A percentile compares a stretch with the other conserved stretches of the same genome.
phyloP scores from a whole-genome alignment of 2,888 invertebrate genomes.

The Lamproptera curius region DNA sequence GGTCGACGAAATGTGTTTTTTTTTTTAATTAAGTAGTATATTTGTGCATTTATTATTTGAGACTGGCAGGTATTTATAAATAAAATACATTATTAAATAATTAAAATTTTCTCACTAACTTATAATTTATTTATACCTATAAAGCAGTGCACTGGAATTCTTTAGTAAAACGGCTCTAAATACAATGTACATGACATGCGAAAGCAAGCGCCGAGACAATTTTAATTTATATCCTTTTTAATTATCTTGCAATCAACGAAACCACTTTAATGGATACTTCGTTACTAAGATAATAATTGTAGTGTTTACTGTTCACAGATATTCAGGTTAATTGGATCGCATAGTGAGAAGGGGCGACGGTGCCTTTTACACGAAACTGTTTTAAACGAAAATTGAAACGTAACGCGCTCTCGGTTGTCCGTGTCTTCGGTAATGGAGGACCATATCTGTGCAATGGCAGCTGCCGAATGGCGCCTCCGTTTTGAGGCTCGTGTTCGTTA shows the following conservation, averaged over 20 bases:
- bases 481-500: too few species aligned
- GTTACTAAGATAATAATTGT: not conserved
- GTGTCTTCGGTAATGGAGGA: not conserved
- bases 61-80: too few species aligned
- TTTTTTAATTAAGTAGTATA: too few species aligned
- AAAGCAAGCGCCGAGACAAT: too few species aligned
- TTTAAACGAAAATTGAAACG: not conserved
- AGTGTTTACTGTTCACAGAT: not conserved
- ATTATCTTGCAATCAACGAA: constrained; percentile 1
- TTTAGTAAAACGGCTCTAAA: not conserved
- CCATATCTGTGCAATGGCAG: too few species aligned
- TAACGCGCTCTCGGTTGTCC: not conserved
- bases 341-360: not conserved
- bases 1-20: too few species aligned
- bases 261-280: not conserved
- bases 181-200: not conserved
- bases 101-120: too few species aligned
- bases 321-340: not conserved
- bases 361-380: not conserved
- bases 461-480: too few species aligned
- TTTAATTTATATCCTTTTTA: not conserved
- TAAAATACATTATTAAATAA: too few species aligned
- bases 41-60: not conserved
- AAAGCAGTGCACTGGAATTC: not conserved
- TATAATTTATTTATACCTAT: not conserved